phyloP scores from a whole-genome alignment of 1,140 invertebrate genomes.

The Galleria mellonella region DNA sequence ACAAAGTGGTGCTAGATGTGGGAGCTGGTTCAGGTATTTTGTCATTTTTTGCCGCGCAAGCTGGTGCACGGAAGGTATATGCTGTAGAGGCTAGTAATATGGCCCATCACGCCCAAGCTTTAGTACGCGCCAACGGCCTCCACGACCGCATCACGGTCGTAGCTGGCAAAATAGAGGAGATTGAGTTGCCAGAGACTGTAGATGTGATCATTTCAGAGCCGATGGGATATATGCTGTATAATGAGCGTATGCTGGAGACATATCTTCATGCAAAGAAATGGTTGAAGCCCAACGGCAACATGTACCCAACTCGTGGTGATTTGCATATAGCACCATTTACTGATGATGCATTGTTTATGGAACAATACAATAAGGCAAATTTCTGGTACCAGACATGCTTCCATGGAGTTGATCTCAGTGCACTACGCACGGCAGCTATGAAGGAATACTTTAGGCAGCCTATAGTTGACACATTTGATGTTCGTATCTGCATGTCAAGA shows the following conservation, averaged over 20 bases:
- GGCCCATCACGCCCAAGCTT: slow-evolving; percentile 95
- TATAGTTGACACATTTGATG: slow-evolving; percentile 99
- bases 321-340: slow-evolving; percentile 98
- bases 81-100: slow-evolving; percentile 99
- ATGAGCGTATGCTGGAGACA: slow-evolving; percentile 99
- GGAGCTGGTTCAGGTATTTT: slow-evolving; percentile 98
- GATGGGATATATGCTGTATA: slow-evolving; percentile 99
- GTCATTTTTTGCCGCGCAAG: slow-evolving; percentile 98
- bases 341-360: slow-evolving; percentile 98
- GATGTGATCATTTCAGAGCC: slow-evolving; percentile 99
- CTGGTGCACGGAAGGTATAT: slow-evolving; percentile 97
- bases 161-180: slow-evolving; percentile 99
- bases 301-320: slow-evolving; percentile 98
- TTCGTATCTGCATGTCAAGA: slow-evolving; percentile 97
- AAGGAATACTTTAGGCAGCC: slow-evolving; percentile 99
- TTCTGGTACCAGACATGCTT: slow-evolving; percentile 99
- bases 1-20: slow-evolving; percentile 96
- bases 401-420: slow-evolving; percentile 97
- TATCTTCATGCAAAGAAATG: slow-evolving; percentile 99
- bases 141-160: slow-evolving; percentile 92
- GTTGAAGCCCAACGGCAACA: slow-evolving; percentile 92
- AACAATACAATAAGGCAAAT: slow-evolving; percentile 98
- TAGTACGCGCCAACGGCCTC: slow-evolving; percentile 94
- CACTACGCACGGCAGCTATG: slow-evolving; percentile 89
- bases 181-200: slow-evolving; percentile 94